These are phyloP conservation scores for Alviniconcha marisindica DNA, from an alignment of 1,140 invertebrate genomes.

Conservation along the genomic window DNA sequence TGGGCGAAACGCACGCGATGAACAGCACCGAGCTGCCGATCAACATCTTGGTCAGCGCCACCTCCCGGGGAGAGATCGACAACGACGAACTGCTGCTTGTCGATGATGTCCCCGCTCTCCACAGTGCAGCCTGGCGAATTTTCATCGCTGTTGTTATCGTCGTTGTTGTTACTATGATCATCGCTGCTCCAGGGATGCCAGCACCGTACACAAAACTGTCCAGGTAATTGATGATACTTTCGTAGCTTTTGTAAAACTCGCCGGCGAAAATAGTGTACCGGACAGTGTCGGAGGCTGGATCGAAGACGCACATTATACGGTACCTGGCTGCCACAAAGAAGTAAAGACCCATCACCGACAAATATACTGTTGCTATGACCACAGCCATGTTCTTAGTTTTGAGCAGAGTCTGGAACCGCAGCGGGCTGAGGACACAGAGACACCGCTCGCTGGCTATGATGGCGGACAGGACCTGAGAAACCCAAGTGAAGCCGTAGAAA, in stretches of 20 bases:
- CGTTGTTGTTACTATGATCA: background rate
- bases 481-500: background rate
- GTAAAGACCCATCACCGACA: background rate
- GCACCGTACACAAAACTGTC: background rate
- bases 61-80: conserved; percentile 5
- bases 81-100: no score
- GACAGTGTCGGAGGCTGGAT: background rate
- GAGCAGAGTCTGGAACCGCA: background rate
- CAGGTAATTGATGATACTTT: conserved; percentile 1
- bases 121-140: background rate
- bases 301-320: background rate
- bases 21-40: background rate
- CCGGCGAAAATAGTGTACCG: background rate
- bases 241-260: background rate
- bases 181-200: background rate
- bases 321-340: background rate
- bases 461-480: background rate
- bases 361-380: background rate
- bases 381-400: background rate
- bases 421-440: conserved; percentile 4
- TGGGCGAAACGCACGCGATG: background rate
- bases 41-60: conserved; percentile 7
- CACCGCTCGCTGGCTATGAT: background rate
- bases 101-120: no score
- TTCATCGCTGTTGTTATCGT: background rate